A percentile compares a stretch with the other conserved stretches of the same genome.
Conservation (phyloP, 2,113 vertebrate genomes). For the Gallinago undulata region DNA sequence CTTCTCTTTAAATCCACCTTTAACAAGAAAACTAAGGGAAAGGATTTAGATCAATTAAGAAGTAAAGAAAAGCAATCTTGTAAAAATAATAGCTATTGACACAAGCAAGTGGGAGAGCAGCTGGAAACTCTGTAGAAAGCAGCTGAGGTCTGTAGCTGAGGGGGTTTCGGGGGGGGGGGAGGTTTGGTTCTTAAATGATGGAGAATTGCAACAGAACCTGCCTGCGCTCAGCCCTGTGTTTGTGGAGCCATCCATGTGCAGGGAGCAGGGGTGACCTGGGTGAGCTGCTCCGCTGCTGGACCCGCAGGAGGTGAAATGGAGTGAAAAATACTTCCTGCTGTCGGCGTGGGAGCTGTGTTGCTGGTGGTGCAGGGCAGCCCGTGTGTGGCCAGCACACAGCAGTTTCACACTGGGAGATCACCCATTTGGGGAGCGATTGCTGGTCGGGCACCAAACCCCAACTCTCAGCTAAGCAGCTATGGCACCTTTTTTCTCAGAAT, state of each 20-base stretch:
- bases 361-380: not conserved
- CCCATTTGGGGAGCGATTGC: fast-evolving
- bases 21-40: constrained; percentile 70
- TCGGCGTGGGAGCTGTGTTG: fast-evolving
- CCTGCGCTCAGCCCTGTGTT: fast-evolving
- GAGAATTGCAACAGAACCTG: not conserved
- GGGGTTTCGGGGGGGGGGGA: not conserved
- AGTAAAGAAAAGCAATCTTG: constrained; percentile 43
- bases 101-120: not conserved
- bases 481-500: not conserved
- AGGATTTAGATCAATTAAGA: constrained; percentile 74
- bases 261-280: fast-evolving
- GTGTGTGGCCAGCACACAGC: not conserved
- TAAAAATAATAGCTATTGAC: constrained; percentile 62
- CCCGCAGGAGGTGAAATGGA: not conserved
- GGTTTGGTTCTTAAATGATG: not conserved
- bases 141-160: not conserved
- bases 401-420: fast-evolving
- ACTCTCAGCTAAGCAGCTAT: not conserved
- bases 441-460: not conserved
- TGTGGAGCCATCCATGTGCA: not conserved
- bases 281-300: not conserved
- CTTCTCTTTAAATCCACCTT: constrained; percentile 70
- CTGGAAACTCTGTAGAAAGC: not conserved
- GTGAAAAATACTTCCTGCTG: not conserved